These are phyloP conservation scores for Xylocopa sonorina DNA, from an alignment of 1,140 invertebrate genomes.

Conservation along the genomic window DNA sequence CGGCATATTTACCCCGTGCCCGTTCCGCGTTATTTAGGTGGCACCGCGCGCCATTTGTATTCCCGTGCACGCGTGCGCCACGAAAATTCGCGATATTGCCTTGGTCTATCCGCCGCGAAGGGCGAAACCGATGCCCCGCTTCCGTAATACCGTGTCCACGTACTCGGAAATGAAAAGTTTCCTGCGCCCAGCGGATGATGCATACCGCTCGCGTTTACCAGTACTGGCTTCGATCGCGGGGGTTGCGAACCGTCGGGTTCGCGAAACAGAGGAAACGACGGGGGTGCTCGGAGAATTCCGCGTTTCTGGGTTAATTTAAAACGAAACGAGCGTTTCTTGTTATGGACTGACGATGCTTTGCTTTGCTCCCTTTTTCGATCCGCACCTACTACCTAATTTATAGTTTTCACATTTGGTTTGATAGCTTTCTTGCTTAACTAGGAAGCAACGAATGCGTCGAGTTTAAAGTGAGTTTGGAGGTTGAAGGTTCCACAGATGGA, in stretches of 20 bases:
- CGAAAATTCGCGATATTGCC: conserved; percentile 49
- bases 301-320: too few relatives aligned
- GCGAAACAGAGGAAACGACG: not conserved
- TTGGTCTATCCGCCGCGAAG: not conserved
- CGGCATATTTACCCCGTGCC: conserved; percentile 37
- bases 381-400: too few relatives aligned
- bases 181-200: conserved; percentile 11
- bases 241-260: not conserved
- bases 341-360: too few relatives aligned
- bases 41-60: conserved; percentile 49
- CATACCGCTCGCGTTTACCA: conserved; percentile 1
- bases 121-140: conserved; percentile 18
- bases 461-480: too few relatives aligned
- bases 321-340: too few relatives aligned
- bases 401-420: too few relatives aligned
- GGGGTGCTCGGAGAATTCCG: too few relatives aligned
- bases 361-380: too few relatives aligned
- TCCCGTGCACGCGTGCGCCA: conserved; percentile 33
- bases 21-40: conserved; percentile 38
- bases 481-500: too few relatives aligned
- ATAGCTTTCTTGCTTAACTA: too few relatives aligned
- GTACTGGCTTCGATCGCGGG: not conserved
- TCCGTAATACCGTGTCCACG: not conserved
- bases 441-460: too few relatives aligned
- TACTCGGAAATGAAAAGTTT: conserved; percentile 60